These are phyloP conservation scores for Cuculus canorus DNA, from an alignment of 2,797 vertebrate species.

Conservation along the genomic window DNA sequence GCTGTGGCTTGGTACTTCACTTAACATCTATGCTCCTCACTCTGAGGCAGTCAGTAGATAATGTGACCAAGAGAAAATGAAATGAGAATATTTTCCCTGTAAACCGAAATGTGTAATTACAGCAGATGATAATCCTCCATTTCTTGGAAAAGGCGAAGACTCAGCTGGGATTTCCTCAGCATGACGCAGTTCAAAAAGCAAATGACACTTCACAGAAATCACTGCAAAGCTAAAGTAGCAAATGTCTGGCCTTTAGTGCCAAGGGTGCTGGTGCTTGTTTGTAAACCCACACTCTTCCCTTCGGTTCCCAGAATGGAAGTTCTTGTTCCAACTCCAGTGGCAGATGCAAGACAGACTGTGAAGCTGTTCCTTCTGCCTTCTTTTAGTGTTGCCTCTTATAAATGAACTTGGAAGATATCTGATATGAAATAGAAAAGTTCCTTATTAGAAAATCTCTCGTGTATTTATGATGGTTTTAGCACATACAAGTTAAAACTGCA, in stretches of 20 bases:
- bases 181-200: not conserved
- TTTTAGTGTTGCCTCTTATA: not conserved
- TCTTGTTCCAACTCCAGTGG: not conserved
- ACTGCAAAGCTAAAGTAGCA: not conserved
- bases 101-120: not conserved
- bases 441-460: not conserved
- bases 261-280: not conserved
- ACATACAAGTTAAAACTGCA: not conserved
- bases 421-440: not conserved
- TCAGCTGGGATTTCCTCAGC: not conserved
- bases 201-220: not conserved
- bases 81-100: not conserved
- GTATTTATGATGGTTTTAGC: not conserved
- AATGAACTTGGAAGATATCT: not conserved
- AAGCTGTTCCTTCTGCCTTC: not conserved
- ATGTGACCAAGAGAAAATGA: not conserved
- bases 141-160: conserved; percentile 32
- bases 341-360: not conserved
- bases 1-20: not conserved
- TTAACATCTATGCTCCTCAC: not conserved
- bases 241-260: not conserved
- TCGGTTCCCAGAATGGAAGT: not conserved
- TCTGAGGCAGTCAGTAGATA: not conserved
- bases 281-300: not conserved
- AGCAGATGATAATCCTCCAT: not conserved